Conservation (phyloP, 2,113 vertebrate genomes). For the Origma solitaria region DNA sequence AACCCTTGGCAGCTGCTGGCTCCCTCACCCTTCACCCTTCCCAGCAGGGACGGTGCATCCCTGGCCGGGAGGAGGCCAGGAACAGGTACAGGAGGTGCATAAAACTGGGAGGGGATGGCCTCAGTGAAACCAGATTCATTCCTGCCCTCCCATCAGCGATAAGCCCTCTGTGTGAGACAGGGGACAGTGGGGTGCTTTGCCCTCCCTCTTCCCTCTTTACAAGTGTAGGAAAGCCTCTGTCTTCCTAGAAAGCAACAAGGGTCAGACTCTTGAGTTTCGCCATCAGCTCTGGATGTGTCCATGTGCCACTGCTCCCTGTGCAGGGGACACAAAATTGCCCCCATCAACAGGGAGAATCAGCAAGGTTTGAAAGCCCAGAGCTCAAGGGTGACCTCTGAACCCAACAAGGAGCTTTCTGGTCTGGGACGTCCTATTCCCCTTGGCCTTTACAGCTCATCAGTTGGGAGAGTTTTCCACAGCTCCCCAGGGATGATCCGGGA, state of each 20-base stretch:
- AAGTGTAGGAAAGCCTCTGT: background rate
- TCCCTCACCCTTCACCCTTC: background rate
- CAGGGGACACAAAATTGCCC: background rate
- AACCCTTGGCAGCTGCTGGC: background rate
- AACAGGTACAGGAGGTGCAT: background rate
- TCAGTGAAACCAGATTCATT: fast-evolving
- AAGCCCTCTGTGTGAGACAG: background rate
- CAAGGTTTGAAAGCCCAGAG: background rate
- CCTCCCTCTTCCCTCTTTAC: background rate
- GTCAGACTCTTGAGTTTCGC: background rate
- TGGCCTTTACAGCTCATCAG: background rate
- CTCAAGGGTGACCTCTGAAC: background rate
- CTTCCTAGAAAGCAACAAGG: background rate
- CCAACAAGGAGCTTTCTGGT: background rate
- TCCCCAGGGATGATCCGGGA: background rate
- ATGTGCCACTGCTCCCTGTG: fast-evolving
- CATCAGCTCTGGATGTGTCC: background rate
- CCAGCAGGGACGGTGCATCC: background rate
- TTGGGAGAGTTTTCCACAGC: background rate
- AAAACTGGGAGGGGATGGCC: background rate
- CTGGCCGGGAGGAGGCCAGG: background rate
- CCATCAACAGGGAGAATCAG: background rate
- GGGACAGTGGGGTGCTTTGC: background rate
- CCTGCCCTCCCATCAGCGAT: background rate
- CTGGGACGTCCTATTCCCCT: background rate